A percentile compares a stretch with the other conserved stretches of the same genome.
These are phyloP conservation scores for Cyclopterus lumpus DNA, from an alignment of 2,797 vertebrate species.

Conservation along the genomic window DNA sequence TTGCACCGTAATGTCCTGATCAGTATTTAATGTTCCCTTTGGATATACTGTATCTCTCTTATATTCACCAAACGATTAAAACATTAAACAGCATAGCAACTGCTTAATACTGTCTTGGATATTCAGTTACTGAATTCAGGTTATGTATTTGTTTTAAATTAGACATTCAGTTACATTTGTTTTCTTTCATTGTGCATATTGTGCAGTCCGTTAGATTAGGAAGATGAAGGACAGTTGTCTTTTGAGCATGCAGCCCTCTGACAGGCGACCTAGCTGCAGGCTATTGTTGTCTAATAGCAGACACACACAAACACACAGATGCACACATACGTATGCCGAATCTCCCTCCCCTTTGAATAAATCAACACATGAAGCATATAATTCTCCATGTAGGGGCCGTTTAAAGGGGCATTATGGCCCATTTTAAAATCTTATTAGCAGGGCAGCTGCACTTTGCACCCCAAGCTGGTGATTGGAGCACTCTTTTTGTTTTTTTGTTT, in stretches of 20 bases:
- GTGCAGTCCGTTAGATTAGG: slow-evolving; percentile 3
- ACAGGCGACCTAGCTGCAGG: slow-evolving; percentile 62
- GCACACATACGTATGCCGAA: slow-evolving; percentile 55
- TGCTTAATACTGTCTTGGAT: neutral
- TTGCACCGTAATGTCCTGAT: slow-evolving; percentile 18
- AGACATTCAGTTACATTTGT: neutral
- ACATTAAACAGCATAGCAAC: neutral
- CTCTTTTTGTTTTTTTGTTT: slow-evolving; percentile 80
- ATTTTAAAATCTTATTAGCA: slow-evolving; percentile 87
- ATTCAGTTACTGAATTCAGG: neutral
- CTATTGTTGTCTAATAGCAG: slow-evolving; percentile 72
- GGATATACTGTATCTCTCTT: neutral
- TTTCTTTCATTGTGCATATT: neutral
- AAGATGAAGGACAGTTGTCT: slow-evolving; percentile 33
- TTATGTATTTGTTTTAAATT: slow-evolving; percentile 7
- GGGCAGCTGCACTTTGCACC: slow-evolving; percentile 86
- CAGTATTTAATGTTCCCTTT: slow-evolving; percentile 25
- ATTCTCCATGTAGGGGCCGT: slow-evolving; percentile 82
- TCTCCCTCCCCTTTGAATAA: slow-evolving; percentile 71
- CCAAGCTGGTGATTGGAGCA: slow-evolving; percentile 80
- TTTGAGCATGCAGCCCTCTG: slow-evolving; percentile 38
- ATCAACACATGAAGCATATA: slow-evolving; percentile 81
- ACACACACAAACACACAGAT: slow-evolving; percentile 67
- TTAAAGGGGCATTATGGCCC: slow-evolving; percentile 84
- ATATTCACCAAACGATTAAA: neutral